A percentile compares a stretch with the other conserved stretches of the same genome.
Conservation (phyloP, 1,140 invertebrate genomes). For the Aporrectodea caliginosa region DNA sequence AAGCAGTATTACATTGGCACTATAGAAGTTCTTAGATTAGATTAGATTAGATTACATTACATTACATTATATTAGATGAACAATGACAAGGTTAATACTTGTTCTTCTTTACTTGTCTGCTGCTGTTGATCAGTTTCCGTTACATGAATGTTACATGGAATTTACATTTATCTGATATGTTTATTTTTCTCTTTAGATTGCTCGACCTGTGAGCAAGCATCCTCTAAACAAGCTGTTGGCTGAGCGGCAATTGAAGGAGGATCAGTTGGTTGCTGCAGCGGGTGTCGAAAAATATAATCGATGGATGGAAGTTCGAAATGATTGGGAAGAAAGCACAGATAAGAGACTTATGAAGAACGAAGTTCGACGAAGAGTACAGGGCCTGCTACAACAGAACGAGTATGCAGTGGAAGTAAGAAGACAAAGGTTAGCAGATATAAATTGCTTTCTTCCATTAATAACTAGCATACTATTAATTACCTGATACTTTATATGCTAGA, state of each 20-base stretch:
- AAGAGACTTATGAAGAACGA: constrained; percentile 45
- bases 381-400: constrained; percentile 41
- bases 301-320: constrained; percentile 49
- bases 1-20: no score
- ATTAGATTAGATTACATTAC: no score
- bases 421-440: constrained; percentile 43
- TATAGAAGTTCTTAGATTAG: no score
- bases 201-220: constrained; percentile 41
- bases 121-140: no score
- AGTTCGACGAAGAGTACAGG: constrained; percentile 43
- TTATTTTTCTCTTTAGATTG: constrained; percentile 46
- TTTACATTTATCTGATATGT: no score
- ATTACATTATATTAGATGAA: no score
- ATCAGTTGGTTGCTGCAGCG: constrained; percentile 39
- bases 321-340: constrained; percentile 50
- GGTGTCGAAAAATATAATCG: constrained; percentile 43
- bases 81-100: no score
- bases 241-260: constrained; percentile 47
- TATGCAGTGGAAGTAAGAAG: constrained; percentile 49
- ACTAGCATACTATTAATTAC: no score
- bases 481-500: no score
- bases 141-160: no score
- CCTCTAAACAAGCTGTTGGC: constrained; percentile 49
- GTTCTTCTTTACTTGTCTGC: no score
- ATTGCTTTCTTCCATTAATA: no score